Conservation (phyloP, 2,888 invertebrate genomes). For the Agrilus biguttatus region DNA sequence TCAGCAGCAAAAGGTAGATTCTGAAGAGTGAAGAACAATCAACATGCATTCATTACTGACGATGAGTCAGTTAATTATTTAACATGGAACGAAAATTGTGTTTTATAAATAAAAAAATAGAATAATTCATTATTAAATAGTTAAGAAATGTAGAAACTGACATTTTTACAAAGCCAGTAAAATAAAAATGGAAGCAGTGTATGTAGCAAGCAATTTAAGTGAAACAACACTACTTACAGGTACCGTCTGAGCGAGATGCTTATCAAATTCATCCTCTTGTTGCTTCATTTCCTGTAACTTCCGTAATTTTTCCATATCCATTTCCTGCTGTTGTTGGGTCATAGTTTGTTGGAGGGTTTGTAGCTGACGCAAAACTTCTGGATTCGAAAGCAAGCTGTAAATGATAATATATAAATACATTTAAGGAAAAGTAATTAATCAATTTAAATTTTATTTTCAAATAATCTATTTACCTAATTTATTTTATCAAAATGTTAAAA, state of each 20-base stretch:
- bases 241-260: slow-evolving; percentile 58
- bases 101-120: too few relatives aligned
- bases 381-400: slow-evolving; percentile 63
- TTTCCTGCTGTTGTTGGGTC: slow-evolving; percentile 38
- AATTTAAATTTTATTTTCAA: too few relatives aligned
- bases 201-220: too few relatives aligned
- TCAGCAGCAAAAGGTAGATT: slow-evolving; percentile 50
- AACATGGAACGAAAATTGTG: too few relatives aligned
- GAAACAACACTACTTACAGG: slow-evolving; percentile 35
- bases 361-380: slow-evolving; percentile 77
- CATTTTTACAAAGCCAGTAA: too few relatives aligned
- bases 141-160: too few relatives aligned
- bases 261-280: slow-evolving; percentile 62
- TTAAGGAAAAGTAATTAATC: too few relatives aligned
- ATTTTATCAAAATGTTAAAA: too few relatives aligned
- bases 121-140: too few relatives aligned
- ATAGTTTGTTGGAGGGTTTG: slow-evolving; percentile 47
- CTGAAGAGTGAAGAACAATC: slow-evolving; percentile 24
- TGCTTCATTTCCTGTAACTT: slow-evolving; percentile 55
- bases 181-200: too few relatives aligned
- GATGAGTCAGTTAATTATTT: slow-evolving; percentile 1
- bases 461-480: too few relatives aligned
- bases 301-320: slow-evolving; percentile 54
- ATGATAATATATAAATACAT: slow-evolving; percentile 6
- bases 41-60: neutral